Percentiles rank a stretch among this genome's conserved stretches.
Conservation (phyloP, 2,888 invertebrate genomes). For the Athalia cordata region DNA sequence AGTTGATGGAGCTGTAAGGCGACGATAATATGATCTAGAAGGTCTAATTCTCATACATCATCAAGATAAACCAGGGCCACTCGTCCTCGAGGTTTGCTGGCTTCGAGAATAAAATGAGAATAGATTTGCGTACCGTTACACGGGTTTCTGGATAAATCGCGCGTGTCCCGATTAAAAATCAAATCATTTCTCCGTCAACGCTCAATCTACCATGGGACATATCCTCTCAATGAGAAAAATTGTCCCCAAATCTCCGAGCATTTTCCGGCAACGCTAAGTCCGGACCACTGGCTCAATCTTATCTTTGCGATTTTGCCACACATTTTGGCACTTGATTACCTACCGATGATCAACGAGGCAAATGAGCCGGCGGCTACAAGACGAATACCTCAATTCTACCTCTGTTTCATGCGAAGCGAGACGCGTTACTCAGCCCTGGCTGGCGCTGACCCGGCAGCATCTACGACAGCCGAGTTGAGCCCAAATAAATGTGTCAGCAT, state of each 20-base stretch:
- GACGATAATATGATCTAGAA: background rate
- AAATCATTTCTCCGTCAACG: background rate
- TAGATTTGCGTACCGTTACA: conserved; percentile 46
- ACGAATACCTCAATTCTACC: background rate
- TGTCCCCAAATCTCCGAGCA: conserved; percentile 45
- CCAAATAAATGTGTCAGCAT: background rate
- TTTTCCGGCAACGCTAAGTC: conserved; percentile 54
- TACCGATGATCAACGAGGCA: conserved; percentile 9
- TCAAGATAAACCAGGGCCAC: conserved; percentile 52
- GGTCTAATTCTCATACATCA: conserved; percentile 51
- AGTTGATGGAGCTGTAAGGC: background rate
- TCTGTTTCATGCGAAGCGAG: background rate
- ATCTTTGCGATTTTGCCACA: background rate
- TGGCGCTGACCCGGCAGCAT: conserved; percentile 41
- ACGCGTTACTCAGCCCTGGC: conserved; percentile 14
- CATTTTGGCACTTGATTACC: background rate
- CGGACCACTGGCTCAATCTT: conserved; percentile 19
- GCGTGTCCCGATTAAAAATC: conserved; percentile 30
- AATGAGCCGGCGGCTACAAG: background rate
- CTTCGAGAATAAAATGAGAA: conserved; percentile 44
- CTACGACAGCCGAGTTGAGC: conserved; percentile 21
- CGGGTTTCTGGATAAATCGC: conserved; percentile 51
- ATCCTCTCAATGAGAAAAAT: background rate
- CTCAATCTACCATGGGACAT: background rate
- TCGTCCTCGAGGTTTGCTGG: conserved; percentile 55